These are phyloP conservation scores for Drosophila auraria DNA, from an alignment of 1,140 invertebrate genomes.

Conservation along the genomic window DNA sequence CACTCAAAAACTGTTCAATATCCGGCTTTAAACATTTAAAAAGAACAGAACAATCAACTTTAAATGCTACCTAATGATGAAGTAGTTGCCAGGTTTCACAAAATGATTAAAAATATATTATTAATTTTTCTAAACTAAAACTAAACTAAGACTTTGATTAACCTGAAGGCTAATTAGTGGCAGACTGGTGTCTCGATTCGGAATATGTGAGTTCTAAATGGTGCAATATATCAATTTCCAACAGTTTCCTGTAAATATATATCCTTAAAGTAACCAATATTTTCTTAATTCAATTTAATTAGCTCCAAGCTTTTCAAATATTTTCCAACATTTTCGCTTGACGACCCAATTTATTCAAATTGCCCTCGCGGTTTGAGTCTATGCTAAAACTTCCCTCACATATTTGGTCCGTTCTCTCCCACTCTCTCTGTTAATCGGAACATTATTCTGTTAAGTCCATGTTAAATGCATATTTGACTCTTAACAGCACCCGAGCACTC, in stretches of 20 bases:
- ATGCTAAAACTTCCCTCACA: not conserved
- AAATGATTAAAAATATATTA: too few relatives aligned
- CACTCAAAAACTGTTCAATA: too few relatives aligned
- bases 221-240: not conserved
- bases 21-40: too few relatives aligned
- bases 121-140: not conserved
- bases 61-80: too few relatives aligned
- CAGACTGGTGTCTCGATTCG: not conserved
- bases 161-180: not conserved
- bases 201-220: not conserved
- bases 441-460: too few relatives aligned
- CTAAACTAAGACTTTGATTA: not conserved
- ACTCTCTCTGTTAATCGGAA: too few relatives aligned
- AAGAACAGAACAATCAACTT: not conserved
- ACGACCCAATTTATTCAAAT: not conserved
- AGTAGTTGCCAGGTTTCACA: too few relatives aligned
- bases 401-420: not conserved
- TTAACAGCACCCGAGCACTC: too few relatives aligned
- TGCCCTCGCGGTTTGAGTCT: not conserved
- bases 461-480: not conserved
- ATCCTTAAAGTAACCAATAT: not conserved
- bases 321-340: not conserved
- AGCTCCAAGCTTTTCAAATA: conserved; percentile 2
- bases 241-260: not conserved
- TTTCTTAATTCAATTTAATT: not conserved